Evolutionary conservation across 53 echinoderm and acorn worm genomes (phyloP).

Genomic region (Henricia sp.): DNA sequence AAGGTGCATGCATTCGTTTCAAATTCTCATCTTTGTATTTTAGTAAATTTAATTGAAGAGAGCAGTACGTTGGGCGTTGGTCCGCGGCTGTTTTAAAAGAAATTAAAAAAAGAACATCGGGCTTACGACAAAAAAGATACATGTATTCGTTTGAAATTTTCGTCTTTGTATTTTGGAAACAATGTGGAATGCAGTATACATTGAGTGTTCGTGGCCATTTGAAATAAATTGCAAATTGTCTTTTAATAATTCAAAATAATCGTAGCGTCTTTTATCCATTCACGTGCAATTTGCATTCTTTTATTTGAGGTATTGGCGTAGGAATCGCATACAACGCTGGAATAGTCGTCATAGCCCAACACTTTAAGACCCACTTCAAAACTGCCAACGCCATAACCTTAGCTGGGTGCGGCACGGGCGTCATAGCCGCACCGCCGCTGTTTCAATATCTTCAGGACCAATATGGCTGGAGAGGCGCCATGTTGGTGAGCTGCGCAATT

Average conservation of each 20-base stretch:
- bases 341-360: conserved; percentile 4
- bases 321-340: conserved; percentile 4
- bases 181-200: too few relatives aligned
- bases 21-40: neutral
- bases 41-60: too few relatives aligned
- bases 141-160: too few relatives aligned
- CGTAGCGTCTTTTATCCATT: neutral
- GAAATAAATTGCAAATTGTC: too few relatives aligned
- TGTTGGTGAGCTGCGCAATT: conserved; percentile 13
- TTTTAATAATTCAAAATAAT: too few relatives aligned
- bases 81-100: too few relatives aligned
- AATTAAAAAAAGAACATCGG: too few relatives aligned
- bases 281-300: neutral
- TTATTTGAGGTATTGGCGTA: conserved; percentile 17
- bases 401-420: conserved; percentile 10
- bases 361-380: conserved; percentile 27
- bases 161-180: too few relatives aligned
- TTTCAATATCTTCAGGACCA: conserved; percentile 9
- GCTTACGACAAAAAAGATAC: too few relatives aligned
- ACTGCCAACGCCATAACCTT: neutral
- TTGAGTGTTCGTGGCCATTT: too few relatives aligned
- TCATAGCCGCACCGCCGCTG: conserved; percentile 23
- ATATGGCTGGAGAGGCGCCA: conserved; percentile 40
- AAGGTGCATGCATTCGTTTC: neutral
- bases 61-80: too few relatives aligned